These are phyloP conservation scores for Pteropus rufus DNA, from an alignment of 2,797 vertebrate species.

Conservation along the genomic window DNA sequence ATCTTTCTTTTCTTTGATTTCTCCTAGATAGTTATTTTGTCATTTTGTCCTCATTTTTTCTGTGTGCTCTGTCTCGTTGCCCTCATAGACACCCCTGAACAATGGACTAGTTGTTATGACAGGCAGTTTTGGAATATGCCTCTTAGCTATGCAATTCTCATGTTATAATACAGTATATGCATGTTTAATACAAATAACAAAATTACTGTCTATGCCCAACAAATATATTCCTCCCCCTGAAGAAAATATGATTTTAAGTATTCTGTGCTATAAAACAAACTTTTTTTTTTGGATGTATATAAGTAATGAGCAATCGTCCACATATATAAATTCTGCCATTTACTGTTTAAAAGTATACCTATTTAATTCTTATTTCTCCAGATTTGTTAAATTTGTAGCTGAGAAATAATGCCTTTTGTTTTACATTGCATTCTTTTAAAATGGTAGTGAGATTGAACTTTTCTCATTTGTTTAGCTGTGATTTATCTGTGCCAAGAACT, in stretches of 20 bases:
- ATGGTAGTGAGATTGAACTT: not conserved
- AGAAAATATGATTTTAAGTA: not conserved
- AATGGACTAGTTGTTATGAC: not conserved
- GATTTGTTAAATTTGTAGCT: constrained; percentile 23
- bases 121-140: not conserved
- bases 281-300: not conserved
- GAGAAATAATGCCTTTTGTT: constrained; percentile 8
- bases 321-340: not conserved
- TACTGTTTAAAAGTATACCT: not conserved
- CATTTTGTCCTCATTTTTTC: not conserved
- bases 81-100: not conserved
- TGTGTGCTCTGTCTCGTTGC: not conserved
- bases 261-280: not conserved
- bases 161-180: not conserved
- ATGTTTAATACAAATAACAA: not conserved
- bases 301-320: not conserved
- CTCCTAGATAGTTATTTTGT: not conserved
- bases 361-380: constrained; percentile 4
- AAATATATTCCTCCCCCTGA: not conserved
- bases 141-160: not conserved
- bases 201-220: not conserved
- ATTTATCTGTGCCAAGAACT: not conserved
- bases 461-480: constrained; percentile 20
- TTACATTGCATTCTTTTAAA: constrained; percentile 14
- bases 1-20: not conserved